Percentiles rank a stretch among this genome's conserved stretches.
phyloP scores from a whole-genome alignment of 92 coral and sea anemone genomes.

The Palythoa heliodiscus region DNA sequence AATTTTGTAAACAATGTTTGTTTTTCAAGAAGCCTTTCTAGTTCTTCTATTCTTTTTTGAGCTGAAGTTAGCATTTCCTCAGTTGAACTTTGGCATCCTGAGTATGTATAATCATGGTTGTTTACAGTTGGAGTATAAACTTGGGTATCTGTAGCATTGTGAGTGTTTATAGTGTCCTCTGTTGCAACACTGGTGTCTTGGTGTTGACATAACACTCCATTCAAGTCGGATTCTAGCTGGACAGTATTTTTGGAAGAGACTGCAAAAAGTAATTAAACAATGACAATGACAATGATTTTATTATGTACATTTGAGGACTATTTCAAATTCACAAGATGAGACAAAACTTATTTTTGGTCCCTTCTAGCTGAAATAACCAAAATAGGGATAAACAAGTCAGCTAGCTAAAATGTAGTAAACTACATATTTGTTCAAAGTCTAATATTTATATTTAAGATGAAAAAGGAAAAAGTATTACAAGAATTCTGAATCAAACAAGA shows the following conservation, averaged over 20 bases:
- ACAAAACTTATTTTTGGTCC: background rate
- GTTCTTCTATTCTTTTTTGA: conserved; percentile 4
- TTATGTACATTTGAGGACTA: conserved; percentile 5
- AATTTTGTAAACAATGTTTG: background rate
- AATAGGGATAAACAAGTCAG: background rate
- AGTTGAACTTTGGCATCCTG: background rate
- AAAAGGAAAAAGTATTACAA: conserved; percentile 3
- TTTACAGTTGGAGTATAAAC: conserved; percentile 17
- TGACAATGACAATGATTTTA: conserved; percentile 19
- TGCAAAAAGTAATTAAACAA: background rate
- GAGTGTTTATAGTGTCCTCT: background rate
- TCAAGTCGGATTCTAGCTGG: conserved; percentile 5
- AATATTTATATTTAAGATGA: background rate
- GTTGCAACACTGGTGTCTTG: background rate
- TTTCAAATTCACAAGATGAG: conserved; percentile 2
- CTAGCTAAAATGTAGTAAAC: conserved; percentile 3
- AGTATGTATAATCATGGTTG: conserved; percentile 9
- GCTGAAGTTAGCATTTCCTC: conserved; percentile 20
- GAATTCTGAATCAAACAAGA: conserved; percentile 13
- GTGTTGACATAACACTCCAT: background rate
- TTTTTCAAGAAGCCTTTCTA: background rate
- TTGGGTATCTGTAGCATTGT: conserved; percentile 3
- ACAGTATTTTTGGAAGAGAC: background rate
- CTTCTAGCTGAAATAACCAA: conserved; percentile 16
- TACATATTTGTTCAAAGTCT: conserved; percentile 14